A percentile compares a stretch with the other conserved stretches of the same genome.
These are phyloP conservation scores for Ia io DNA, from an alignment of 2,113 vertebrate genomes.

Conservation along the genomic window DNA sequence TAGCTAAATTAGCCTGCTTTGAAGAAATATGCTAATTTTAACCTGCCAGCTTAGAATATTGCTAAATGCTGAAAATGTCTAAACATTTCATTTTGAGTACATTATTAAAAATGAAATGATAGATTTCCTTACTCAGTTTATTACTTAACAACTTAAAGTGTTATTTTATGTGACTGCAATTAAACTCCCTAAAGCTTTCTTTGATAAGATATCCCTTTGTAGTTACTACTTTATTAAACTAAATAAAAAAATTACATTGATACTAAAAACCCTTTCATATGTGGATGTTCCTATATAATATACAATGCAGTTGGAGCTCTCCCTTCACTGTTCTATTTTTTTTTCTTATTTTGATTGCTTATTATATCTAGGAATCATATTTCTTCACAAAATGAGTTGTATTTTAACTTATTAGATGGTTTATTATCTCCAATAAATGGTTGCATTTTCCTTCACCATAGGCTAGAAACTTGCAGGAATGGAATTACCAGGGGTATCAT, in stretches of 20 bases:
- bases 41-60: slow-evolving; percentile 54
- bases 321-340: not conserved
- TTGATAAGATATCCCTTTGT: not conserved
- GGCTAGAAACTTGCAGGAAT: not conserved
- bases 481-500: not conserved
- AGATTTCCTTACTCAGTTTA: not conserved
- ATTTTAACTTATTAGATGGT: not conserved
- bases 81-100: slow-evolving; percentile 27
- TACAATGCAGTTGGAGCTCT: not conserved
- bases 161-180: slow-evolving; percentile 38
- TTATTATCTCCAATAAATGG: not conserved
- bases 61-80: slow-evolving; percentile 17
- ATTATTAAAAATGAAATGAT: slow-evolving; percentile 52
- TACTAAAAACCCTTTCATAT: not conserved
- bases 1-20: slow-evolving; percentile 39
- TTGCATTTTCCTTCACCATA: not conserved
- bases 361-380: not conserved
- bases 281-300: not conserved
- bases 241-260: slow-evolving; percentile 13
- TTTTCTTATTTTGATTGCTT: not conserved
- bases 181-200: not conserved
- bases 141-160: not conserved
- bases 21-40: slow-evolving; percentile 66
- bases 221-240: slow-evolving; percentile 13
- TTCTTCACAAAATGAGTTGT: not conserved